These are phyloP conservation scores for Diplosoma virens DNA, from an alignment of 23 tunicate genomes.

Conservation along the genomic window DNA sequence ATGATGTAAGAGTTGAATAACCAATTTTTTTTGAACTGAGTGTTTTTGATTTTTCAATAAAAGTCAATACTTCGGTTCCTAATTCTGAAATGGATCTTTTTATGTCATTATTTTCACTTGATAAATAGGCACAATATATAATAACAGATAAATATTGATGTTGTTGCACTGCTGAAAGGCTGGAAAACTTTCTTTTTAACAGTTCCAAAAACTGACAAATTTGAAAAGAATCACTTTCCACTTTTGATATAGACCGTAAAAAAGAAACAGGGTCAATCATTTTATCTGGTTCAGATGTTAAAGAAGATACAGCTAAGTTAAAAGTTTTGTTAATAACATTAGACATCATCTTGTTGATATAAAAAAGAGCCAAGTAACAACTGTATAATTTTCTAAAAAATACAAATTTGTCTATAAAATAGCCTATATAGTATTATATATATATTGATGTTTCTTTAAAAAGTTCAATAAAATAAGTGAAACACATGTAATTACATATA, in stretches of 20 bases:
- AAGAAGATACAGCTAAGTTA: conserved; percentile 19
- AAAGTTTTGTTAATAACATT: conserved; percentile 35
- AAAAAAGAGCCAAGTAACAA: too few relatives aligned
- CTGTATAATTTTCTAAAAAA: too few relatives aligned
- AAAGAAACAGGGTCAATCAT: background rate
- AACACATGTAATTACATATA: too few relatives aligned
- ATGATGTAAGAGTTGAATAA: conserved; percentile 34
- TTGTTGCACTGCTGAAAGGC: background rate
- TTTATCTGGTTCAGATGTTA: conserved; percentile 13
- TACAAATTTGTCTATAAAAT: too few relatives aligned
- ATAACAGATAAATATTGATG: conserved; percentile 1
- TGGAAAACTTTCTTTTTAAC: background rate
- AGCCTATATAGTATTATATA: too few relatives aligned
- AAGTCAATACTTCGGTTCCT: conserved; percentile 40
- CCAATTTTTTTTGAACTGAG: conserved; percentile 52
- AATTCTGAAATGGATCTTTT: background rate
- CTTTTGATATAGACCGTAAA: background rate
- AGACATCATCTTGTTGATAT: conserved; percentile 44
- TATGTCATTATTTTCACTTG: background rate
- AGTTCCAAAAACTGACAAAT: conserved; percentile 16
- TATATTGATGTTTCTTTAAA: too few relatives aligned
- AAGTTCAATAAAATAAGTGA: too few relatives aligned
- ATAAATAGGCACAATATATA: conserved; percentile 14
- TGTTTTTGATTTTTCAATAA: conserved; percentile 45
- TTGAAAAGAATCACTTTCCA: background rate